Evolutionary conservation across 2,797 vertebrate genomes (phyloP).

Genomic region (Eulemur coronatus): DNA sequence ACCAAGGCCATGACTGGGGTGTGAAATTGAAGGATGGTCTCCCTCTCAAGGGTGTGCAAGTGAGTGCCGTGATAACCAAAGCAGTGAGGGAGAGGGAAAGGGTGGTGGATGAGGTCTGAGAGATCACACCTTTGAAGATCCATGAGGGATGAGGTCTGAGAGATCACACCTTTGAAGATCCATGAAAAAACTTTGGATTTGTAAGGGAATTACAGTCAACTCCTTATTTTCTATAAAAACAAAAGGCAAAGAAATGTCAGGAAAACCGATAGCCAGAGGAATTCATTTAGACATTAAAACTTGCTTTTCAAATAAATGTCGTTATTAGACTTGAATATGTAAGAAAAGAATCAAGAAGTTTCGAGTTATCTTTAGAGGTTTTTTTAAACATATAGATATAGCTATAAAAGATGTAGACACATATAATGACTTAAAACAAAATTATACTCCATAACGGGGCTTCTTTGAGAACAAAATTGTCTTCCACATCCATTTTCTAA

Average conservation of each 20-base stretch:
- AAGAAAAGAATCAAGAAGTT: background rate
- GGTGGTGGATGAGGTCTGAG: background rate
- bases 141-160: background rate
- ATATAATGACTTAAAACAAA: background rate
- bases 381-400: background rate
- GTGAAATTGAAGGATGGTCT: background rate
- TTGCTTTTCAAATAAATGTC: background rate
- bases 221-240: background rate
- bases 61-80: background rate
- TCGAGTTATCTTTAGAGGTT: background rate
- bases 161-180: background rate
- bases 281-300: background rate
- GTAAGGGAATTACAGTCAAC: background rate
- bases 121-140: background rate
- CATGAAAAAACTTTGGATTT: background rate
- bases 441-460: background rate
- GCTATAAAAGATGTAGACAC: background rate
- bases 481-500: background rate
- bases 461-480: background rate
- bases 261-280: background rate
- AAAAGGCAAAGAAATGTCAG: background rate
- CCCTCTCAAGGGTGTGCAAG: background rate
- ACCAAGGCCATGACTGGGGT: background rate
- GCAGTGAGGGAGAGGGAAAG: background rate
- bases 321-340: background rate